Base-by-base conservation (phyloP, 2,113 vertebrate species). In the Xyrauchen texanus region DNA sequence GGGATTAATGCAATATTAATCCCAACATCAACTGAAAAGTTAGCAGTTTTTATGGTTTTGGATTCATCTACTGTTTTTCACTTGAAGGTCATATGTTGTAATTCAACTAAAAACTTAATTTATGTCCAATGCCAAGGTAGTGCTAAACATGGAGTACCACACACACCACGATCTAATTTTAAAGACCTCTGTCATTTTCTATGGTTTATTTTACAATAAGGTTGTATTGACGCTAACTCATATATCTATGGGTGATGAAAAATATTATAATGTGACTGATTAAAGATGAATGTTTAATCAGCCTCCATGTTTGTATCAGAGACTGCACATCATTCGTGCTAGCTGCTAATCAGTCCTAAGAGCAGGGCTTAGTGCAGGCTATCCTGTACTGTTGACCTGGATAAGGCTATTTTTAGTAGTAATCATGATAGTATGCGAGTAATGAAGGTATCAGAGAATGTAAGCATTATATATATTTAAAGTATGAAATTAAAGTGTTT, bases 341-440 rank as follows among this genome's bases (percentile, higher is more conserved):
- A 63, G 67, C 61, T 66, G 65, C 67, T 72, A 72, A 82, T 72
- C 80, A 67, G 66, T 61, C 11, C 8, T 70, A 70, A 76, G 60
- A 71, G 44, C 67, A 65, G 74, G 51, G 45, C 52, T 60, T 71
- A 77, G 60, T 2, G 7, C 21, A 57, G 61, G 52, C 57, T 51
- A 67, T 58, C 58, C 74, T 65, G 64, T 57, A 57, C 42, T 42
- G 66, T 49, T 51, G 57, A 71, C 9, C 68, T 53, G 47, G 42
- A 63, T 71, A 49, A 79, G 4, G 47, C 46, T 71, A 64, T 63
- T 70, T 71, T 60, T 79, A 74, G 72, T 63, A 62, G 11, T 58
- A 74, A 63, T 74, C 71, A 9, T n/a, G 7, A 10, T 21, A 51
- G 46, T 5, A 34, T 34, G 3, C 9, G 13, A 74, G 46, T 60